A percentile compares a stretch with the other conserved stretches of the same genome.
phyloP scores from a whole-genome alignment of 2,113 vertebrate genomes.

The Macquaria ambigua region DNA sequence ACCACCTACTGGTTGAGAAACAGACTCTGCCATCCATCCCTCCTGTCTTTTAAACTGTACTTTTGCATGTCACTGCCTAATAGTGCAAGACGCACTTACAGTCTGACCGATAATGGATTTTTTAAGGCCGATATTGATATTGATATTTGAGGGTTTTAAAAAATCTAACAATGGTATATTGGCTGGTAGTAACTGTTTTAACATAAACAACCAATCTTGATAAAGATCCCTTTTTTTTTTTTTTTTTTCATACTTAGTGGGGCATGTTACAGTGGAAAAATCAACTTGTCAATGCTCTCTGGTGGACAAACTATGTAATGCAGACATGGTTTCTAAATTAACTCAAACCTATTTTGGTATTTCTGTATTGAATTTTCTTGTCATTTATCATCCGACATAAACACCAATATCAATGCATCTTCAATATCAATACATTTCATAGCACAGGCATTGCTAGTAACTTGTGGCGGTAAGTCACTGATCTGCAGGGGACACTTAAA shows the following conservation, averaged over 20 bases:
- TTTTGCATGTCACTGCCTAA: not conserved
- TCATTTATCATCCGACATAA: not conserved
- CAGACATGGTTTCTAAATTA: not conserved
- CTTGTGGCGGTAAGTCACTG: too few relatives aligned
- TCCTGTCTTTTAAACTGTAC: not conserved
- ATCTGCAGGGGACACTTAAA: too few relatives aligned
- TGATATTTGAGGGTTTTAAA: not conserved
- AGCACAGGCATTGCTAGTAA: too few relatives aligned
- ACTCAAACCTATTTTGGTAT: not conserved
- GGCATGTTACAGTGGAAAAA: not conserved
- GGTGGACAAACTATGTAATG: too few relatives aligned
- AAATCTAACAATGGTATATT: not conserved
- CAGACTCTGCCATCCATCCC: conserved; percentile 14
- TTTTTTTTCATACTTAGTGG: accelerated
- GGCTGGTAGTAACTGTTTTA: too few relatives aligned
- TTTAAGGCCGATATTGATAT: not conserved
- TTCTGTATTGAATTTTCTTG: not conserved
- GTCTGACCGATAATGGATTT: not conserved
- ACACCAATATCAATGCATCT: not conserved
- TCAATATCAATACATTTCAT: too few relatives aligned
- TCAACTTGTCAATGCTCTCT: not conserved
- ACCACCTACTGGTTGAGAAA: conserved; percentile 75
- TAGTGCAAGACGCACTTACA: not conserved
- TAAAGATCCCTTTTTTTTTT: not conserved
- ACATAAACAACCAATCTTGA: not conserved